Base-by-base conservation (phyloP, 2,888 invertebrate species). In the Apamea sordens region DNA sequence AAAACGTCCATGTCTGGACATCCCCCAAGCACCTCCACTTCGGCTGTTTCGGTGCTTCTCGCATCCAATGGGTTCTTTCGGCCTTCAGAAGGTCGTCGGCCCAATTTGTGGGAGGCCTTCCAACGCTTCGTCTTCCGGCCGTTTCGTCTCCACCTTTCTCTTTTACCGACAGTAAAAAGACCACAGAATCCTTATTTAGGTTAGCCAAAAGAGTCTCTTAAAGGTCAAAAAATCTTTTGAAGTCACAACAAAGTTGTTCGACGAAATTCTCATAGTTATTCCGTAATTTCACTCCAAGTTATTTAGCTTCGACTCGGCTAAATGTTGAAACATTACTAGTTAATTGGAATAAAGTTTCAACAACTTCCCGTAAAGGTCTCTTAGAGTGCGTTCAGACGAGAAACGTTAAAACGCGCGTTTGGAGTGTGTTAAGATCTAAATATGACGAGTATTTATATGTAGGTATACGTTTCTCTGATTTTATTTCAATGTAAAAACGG, bases 271-370 rank as follows among this genome's bases (percentile, higher is more conserved):
- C 44, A 61, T 71, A 83, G 41, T 69, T 69, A 72, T 61, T 50
- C 36, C 13, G n/a, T 72, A 50, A 84, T 73, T 80, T 84, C 18
- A 77, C 67, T 75, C 63, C 63, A 69, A 74, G 84, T 83, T 86
- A 86, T 85, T 80, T 74, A 44, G 65, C 41, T 44, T 36, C 50
- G 13, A 74, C 18, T 47, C 13, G 0, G 68, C 11, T 70, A 67
- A 69, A 69, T 83, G 65, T 73, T 73, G 74, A 73, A 84, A 84
- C 78, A 87, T 81, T 72, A 70, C 76, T 81, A 81, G 71, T 76
- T 87, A 84, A 86, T 87, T 81, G 74, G 76, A 65, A 69, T 81
- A 59, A 87, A 87, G 65, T 84, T 84, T 69, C 70, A 86, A 84
- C 86, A 76, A 76, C 67, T 84, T 84, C 77, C 77, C 24, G n/a